Conservation (phyloP, 2,888 invertebrate species). For the Aspidapion aeneum region DNA sequence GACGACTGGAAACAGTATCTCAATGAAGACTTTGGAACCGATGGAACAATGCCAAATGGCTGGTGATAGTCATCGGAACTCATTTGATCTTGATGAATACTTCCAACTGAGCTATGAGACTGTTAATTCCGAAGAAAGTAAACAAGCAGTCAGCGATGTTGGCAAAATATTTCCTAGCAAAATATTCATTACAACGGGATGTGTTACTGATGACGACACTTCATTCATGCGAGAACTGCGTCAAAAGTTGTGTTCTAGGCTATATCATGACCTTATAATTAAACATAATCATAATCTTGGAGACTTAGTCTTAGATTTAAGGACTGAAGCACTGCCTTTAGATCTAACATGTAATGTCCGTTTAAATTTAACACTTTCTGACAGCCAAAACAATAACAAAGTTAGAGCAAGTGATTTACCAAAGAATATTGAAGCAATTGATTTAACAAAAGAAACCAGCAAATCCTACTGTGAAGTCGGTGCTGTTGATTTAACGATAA, state of each 20-base stretch:
- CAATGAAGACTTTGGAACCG: neutral
- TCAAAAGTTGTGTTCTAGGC: neutral
- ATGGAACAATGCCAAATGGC: neutral
- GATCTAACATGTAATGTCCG: neutral
- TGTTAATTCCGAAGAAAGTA: neutral
- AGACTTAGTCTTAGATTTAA: neutral
- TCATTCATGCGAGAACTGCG: neutral
- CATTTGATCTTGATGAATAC: neutral
- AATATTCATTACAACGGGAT: neutral
- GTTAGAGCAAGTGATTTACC: constrained; percentile 26
- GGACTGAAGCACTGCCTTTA: neutral
- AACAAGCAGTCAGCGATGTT: neutral
- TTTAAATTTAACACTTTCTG: constrained; percentile 29
- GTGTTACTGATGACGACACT: neutral
- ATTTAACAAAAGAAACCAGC: neutral
- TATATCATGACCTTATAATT: neutral
- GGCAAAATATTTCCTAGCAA: neutral
- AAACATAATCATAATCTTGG: neutral
- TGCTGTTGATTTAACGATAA: too few relatives aligned
- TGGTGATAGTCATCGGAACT: neutral
- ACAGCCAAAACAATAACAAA: constrained; percentile 29
- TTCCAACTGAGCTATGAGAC: neutral
- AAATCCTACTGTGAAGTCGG: too few relatives aligned
- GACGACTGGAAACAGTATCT: neutral
- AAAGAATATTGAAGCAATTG: too few relatives aligned